Evolutionary conservation across 1,140 invertebrate species (phyloP).

Genomic region (Diploscapter pachys): DNA sequence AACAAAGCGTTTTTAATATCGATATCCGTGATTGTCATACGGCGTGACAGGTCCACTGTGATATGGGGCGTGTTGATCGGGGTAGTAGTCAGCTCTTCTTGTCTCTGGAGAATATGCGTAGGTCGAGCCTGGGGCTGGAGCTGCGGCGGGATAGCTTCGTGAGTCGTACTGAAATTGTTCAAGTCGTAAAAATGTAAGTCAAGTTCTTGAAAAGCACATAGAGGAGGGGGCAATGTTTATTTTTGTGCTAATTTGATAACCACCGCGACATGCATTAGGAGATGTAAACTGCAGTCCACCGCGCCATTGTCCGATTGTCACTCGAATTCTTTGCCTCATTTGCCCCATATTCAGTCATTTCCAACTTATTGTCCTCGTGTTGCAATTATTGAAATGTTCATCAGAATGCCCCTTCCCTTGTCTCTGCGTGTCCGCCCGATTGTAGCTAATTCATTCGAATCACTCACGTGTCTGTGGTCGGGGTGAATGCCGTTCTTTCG

Average conservation of each 20-base stretch:
- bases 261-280: neutral
- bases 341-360: neutral
- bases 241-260: conserved; percentile 49
- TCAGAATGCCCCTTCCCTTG: neutral
- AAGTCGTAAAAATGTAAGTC: too few species aligned
- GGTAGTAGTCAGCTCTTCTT: conserved; percentile 19
- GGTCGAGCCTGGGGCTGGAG: conserved; percentile 25
- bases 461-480: conserved; percentile 34
- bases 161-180: conserved; percentile 42
- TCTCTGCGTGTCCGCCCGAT: neutral
- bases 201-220: conserved; percentile 17
- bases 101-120: conserved; percentile 48
- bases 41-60: conserved; percentile 4
- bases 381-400: conserved; percentile 5
- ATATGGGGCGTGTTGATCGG: conserved; percentile 20
- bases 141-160: conserved; percentile 42
- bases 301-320: neutral
- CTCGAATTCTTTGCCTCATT: too few species aligned
- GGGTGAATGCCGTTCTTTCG: conserved; percentile 44
- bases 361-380: conserved; percentile 6
- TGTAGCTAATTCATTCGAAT: neutral
- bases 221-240: neutral
- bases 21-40: conserved; percentile 25
- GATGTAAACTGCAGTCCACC: conserved; percentile 36
- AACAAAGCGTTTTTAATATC: conserved; percentile 11